Base-by-base conservation (phyloP, 37 sponge, comb jelly and placozoan species). In the Bolinopsis microptera region DNA sequence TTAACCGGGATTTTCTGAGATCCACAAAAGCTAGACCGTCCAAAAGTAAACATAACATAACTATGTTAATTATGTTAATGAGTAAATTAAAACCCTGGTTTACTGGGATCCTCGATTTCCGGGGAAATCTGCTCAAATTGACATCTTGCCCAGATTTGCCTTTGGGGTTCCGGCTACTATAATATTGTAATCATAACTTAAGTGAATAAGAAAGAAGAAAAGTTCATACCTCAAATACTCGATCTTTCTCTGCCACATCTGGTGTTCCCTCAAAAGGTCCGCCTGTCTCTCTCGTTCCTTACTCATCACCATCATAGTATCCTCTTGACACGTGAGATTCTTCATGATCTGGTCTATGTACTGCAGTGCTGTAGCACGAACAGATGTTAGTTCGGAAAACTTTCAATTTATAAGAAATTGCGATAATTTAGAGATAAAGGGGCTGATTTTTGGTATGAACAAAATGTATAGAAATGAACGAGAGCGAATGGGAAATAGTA, bases 341-440 rank as follows among this genome's bases (percentile, higher is more conserved):
- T 41, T 39, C 90, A 86, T 28, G n/a, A 86, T 34, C 61, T 86
- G 90, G 0, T 86, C 90, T 13, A 86, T 86, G 90, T 86, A 86
- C 90, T 86, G 90, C 30, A 86, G 61, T 38, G 35, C 90, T 86
- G 61, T 9, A 39, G 8, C 26, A n/a, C 3, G 26, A 28, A 30
- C 75, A 72, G 75, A n/a, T n/a, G n/a, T n/a, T n/a, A 67, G 68
- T 67, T 67, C 13, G 68, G 13, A 67, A 67, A 67, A 67, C 68
- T n/a, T n/a, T n/a, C n/a, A n/a, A n/a, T n/a, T n/a, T n/a, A n/a
- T n/a, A n/a, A n/a, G n/a, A n/a, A n/a, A n/a, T n/a, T n/a, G n/a
- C n/a, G 13, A 48, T 48, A 48, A 18, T 18, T 48, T 48, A 48
- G 61, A 48, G 13, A 48, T 48, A 48, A 48, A 48, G 61, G 13